A percentile compares a stretch with the other conserved stretches of the same genome.
These are phyloP conservation scores for Chrysemys picta DNA, from an alignment of 2,113 vertebrate species.

Conservation along the genomic window DNA sequence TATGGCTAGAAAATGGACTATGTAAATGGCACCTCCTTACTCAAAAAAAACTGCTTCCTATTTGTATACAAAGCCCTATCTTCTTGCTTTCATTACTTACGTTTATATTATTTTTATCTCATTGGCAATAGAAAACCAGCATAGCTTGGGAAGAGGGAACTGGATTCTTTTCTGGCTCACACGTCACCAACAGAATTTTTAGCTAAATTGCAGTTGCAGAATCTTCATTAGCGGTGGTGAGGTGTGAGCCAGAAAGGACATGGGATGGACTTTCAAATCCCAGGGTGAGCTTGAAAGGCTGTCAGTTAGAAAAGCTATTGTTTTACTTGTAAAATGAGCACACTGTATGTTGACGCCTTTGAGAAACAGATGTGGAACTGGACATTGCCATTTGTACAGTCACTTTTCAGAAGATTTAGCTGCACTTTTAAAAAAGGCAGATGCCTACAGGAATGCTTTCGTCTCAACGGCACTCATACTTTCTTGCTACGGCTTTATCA, in stretches of 20 bases:
- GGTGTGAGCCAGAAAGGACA: not conserved
- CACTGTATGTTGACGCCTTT: not conserved
- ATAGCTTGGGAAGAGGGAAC: not conserved
- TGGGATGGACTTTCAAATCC: not conserved
- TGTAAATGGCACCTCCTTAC: not conserved
- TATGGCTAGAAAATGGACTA: not conserved
- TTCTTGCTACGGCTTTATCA: not conserved
- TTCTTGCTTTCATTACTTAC: not conserved
- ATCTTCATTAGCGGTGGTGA: not conserved
- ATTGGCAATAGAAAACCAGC: not conserved
- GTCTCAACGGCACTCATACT: not conserved
- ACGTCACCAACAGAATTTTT: not conserved
- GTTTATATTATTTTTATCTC: not conserved
- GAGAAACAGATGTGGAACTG: not conserved
- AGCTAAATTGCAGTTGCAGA: not conserved
- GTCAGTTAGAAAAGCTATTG: not conserved
- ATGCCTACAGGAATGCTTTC: not conserved
- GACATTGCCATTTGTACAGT: not conserved
- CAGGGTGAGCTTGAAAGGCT: not conserved
- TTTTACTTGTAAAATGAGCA: not conserved
- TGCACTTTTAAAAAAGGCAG: not conserved
- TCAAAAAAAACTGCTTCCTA: accelerated
- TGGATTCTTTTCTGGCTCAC: not conserved
- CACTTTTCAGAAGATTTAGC: not conserved
- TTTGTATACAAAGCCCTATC: not conserved